phyloP scores from a whole-genome alignment of 2,888 invertebrate genomes.

The Tanypteryx hageni region DNA sequence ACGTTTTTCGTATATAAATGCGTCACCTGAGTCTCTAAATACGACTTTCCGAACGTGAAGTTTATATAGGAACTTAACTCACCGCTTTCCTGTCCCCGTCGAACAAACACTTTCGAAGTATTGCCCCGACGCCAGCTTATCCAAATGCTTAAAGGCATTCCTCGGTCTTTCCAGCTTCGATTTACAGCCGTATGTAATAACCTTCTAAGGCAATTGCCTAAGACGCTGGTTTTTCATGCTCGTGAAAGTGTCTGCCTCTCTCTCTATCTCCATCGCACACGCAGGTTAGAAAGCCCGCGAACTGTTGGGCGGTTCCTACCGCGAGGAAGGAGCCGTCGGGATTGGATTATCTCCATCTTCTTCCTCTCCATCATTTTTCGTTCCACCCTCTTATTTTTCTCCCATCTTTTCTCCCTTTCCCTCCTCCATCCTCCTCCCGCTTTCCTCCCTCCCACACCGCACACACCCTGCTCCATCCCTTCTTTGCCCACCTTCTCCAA shows the following conservation, averaged over 20 bases:
- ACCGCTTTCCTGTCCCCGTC: neutral
- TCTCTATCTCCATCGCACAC: neutral
- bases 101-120: neutral
- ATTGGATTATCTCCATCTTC: neutral
- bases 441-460: too few relatives aligned
- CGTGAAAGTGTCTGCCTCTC: neutral
- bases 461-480: too few relatives aligned
- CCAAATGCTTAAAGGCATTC: neutral
- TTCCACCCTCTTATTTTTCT: neutral
- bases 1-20: too few relatives aligned
- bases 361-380: too few relatives aligned
- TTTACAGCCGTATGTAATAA: neutral
- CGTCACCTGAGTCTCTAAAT: too few relatives aligned
- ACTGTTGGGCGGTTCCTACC: neutral
- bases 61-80: neutral
- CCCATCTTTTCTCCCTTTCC: neutral
- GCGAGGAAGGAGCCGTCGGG: too few relatives aligned
- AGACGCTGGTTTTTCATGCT: neutral
- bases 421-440: neutral
- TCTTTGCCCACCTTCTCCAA: too few relatives aligned
- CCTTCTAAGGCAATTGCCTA: constrained; percentile 5
- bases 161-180: too few relatives aligned
- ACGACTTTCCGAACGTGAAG: too few relatives aligned
- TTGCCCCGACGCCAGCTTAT: neutral
- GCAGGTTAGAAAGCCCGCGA: neutral